These are phyloP conservation scores for Halcyon badia DNA, from an alignment of 2,797 vertebrate species.

Conservation along the genomic window DNA sequence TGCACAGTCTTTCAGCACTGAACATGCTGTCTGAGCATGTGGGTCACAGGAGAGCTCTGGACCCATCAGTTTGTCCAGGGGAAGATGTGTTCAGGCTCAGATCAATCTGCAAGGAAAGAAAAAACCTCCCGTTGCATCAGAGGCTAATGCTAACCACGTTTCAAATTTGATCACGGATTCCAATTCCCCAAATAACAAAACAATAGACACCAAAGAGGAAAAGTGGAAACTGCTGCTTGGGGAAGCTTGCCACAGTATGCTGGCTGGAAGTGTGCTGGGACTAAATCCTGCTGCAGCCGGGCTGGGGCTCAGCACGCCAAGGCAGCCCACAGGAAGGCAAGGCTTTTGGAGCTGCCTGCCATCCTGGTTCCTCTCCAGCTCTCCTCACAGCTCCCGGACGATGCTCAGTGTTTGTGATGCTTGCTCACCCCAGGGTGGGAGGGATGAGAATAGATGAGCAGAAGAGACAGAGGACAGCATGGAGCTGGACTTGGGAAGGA, in stretches of 20 bases:
- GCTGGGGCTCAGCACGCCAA: neutral
- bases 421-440: neutral
- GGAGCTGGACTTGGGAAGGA: neutral
- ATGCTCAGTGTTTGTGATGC: neutral
- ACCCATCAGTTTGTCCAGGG: neutral
- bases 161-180: neutral
- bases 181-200: slow-evolving; percentile 49
- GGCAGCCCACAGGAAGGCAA: neutral
- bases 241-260: slow-evolving; percentile 22
- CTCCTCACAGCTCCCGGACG: neutral
- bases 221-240: slow-evolving; percentile 62
- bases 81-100: neutral
- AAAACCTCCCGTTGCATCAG: neutral
- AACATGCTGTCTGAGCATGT: fast-evolving
- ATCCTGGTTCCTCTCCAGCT: neutral
- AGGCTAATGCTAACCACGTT: slow-evolving; percentile 36
- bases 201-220: slow-evolving; percentile 62
- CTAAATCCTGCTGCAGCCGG: neutral
- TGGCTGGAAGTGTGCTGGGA: slow-evolving; percentile 8
- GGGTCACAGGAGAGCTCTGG: neutral
- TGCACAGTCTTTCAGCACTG: neutral
- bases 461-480: neutral
- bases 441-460: neutral
- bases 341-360: fast-evolving
- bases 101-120: neutral